These are phyloP conservation scores for Arremon aurantiirostris DNA, from an alignment of 2,797 vertebrate genomes.

Conservation along the genomic window DNA sequence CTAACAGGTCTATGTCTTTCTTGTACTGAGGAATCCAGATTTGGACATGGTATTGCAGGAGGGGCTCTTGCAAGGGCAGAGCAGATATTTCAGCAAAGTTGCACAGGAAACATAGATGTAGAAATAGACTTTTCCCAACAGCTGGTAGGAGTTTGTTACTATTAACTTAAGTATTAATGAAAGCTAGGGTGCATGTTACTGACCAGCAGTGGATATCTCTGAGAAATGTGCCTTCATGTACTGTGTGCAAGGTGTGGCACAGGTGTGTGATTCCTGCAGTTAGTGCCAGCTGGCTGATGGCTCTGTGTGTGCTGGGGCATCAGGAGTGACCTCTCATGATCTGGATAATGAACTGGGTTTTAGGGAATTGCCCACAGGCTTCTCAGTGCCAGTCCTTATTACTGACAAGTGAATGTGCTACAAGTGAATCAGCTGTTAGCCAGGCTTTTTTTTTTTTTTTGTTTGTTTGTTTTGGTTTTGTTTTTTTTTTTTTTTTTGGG, in stretches of 20 bases:
- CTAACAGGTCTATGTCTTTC: fast-evolving
- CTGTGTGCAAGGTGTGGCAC: background rate
- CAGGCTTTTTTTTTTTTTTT: background rate
- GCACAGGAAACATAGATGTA: background rate
- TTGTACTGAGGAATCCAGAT: background rate
- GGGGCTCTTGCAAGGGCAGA: background rate
- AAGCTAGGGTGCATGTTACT: background rate
- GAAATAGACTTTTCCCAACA: background rate
- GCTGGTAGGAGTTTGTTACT: background rate
- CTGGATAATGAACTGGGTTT: background rate
- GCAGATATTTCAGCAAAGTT: background rate
- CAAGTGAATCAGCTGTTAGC: background rate
- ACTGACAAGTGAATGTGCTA: background rate
- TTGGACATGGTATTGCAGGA: background rate
- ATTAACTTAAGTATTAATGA: background rate
- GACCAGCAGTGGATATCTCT: background rate
- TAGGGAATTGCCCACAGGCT: background rate
- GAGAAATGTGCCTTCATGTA: background rate
- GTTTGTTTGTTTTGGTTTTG: too few relatives aligned
- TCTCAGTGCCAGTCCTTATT: background rate
- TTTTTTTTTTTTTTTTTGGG: background rate
- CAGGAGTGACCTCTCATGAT: background rate
- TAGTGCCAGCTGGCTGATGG: background rate
- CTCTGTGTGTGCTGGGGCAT: background rate
- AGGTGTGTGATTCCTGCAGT: fast-evolving